These are phyloP conservation scores for Onchidella celtica DNA, from an alignment of 2,888 invertebrate genomes.

Conservation along the genomic window DNA sequence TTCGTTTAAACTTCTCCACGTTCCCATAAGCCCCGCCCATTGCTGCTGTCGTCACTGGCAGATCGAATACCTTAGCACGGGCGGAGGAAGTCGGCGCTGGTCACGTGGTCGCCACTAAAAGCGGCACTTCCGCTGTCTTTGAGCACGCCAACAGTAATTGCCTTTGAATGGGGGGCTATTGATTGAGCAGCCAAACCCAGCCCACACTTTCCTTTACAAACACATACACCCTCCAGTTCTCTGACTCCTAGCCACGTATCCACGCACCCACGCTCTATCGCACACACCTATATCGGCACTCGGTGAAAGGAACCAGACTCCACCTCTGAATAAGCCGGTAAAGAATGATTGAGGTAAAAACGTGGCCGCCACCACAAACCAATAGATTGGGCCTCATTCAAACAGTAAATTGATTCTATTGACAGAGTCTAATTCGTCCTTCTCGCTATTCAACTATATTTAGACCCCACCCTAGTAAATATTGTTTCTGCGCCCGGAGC, in stretches of 20 bases:
- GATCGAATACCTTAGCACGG: conserved; percentile 38
- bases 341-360: neutral
- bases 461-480: neutral
- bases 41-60: neutral
- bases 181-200: conserved; percentile 36
- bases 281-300: too few species aligned
- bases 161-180: conserved; percentile 80
- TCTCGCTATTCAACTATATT: conserved; percentile 8
- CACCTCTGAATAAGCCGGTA: neutral
- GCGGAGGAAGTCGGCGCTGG: conserved; percentile 20
- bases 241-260: too few species aligned
- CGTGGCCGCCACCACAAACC: neutral
- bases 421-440: conserved; percentile 5
- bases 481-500: conserved; percentile 3
- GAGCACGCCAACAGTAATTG: conserved; percentile 51
- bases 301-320: conserved; percentile 1
- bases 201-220: too few species aligned
- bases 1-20: too few species aligned
- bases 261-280: too few species aligned
- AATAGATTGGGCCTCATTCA: neutral
- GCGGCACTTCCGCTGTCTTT: conserved; percentile 54
- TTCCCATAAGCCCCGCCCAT: neutral
- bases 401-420: conserved; percentile 39
- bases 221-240: too few species aligned
- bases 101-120: conserved; percentile 49